Percentiles rank a stretch among this genome's conserved stretches.
Evolutionary conservation across 2,888 invertebrate genomes (phyloP).

Genomic region (Patella caerulea): DNA sequence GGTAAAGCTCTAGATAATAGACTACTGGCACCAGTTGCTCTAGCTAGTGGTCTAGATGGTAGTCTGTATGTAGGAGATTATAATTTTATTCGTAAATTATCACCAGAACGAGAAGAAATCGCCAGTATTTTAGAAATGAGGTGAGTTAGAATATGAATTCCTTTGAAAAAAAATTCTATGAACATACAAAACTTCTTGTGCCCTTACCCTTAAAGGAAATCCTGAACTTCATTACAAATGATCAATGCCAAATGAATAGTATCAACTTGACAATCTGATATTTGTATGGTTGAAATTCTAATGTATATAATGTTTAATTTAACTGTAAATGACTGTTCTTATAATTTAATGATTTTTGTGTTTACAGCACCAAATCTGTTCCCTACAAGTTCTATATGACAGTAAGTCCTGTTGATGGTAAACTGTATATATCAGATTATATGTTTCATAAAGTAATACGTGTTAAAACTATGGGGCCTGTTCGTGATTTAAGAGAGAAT

Average conservation of each 20-base stretch:
- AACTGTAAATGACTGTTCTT: no score
- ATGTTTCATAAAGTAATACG: conserved; percentile 72
- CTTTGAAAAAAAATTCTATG: no score
- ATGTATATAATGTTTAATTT: no score
- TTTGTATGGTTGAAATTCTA: no score
- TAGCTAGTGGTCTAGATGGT: conserved; percentile 96
- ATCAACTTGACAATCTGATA: no score
- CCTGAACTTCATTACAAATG: no score
- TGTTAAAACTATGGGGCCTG: conserved; percentile 70
- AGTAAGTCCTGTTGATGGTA: conserved; percentile 95
- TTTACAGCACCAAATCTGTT: conserved; percentile 90
- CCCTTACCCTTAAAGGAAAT: no score
- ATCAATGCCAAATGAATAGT: no score
- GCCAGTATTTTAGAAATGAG: conserved; percentile 77
- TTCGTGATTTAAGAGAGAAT: conserved; percentile 75
- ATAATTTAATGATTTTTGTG: not conserved
- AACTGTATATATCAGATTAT: conserved; percentile 95
- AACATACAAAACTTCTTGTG: no score
- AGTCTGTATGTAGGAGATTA: conserved; percentile 97
- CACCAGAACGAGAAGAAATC: conserved; percentile 65
- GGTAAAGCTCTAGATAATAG: conserved; percentile 74
- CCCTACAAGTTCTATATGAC: conserved; percentile 97
- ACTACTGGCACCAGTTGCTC: conserved; percentile 91
- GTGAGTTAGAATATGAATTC: conserved; percentile 39
- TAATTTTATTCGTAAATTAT: conserved; percentile 78